Evolutionary conservation across 2,888 invertebrate species (phyloP), one percentile per base, ranked within the genome.

Genomic region (Mimachlamys varia): DNA sequence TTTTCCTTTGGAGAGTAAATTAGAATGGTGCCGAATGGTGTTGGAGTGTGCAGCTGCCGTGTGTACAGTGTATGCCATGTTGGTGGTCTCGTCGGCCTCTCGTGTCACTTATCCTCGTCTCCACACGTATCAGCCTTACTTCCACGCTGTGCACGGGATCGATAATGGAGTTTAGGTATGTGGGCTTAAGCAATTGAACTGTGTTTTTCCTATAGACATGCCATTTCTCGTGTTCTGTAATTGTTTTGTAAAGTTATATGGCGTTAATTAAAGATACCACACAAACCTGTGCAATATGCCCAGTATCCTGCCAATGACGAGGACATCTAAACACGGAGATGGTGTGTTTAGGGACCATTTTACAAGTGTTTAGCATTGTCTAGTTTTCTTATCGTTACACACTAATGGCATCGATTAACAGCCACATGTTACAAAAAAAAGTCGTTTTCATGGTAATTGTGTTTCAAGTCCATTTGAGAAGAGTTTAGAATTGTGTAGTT

Each of bases 371-470:
- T 62, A 62, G 2, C 17, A 62, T 17, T 22, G 62, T 62, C 62
- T 76, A 76, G 76, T 76, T 76, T 33, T 33, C 76, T 27, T 76
- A 76, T 76, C 76, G 76, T 76, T 76, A 76, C 22, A 12, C 33
- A 76, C 33, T 33, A 10, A 27, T 10, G 7, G 13, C 33, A 76
- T 33, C 22, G 76, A 76, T 76, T 76, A 27, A 7, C 62, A 62
- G 15, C 13, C 33, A 76, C 27, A 27, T 19, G 22, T 7, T n/a
- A 44, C 44, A 44, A 22, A 62, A 27, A 12, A 19, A 76, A 2
- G 33, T 76, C 27, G 76, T 33, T 76, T 76, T 33, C 22, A 76
- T 33, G 12, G 33, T 12, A 27, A 12, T 76, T 76, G 76, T 76
- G 76, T 76, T 22, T 22, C 62, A 62, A 62, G 62, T 5, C 76